Evolutionary conservation across 2,888 invertebrate genomes (phyloP).

Genomic region (Tetranychus truncatus): DNA sequence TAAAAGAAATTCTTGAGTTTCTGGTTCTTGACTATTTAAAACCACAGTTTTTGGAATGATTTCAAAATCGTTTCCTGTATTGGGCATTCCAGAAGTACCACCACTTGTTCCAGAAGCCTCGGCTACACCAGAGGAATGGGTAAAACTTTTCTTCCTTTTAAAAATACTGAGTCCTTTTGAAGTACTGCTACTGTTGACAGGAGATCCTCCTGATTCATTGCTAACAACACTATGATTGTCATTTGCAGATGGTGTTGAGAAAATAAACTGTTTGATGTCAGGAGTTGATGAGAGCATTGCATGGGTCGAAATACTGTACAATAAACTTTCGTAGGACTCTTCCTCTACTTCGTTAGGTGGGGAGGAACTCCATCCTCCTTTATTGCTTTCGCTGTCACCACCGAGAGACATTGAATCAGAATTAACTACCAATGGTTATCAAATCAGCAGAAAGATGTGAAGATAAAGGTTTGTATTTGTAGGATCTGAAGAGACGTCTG

Average conservation of each 20-base stretch:
- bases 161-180: neutral
- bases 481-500: too few species aligned
- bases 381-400: conserved; percentile 26
- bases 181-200: neutral
- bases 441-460: too few species aligned
- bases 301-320: conserved; percentile 39
- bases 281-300: conserved; percentile 23
- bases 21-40: conserved; percentile 26
- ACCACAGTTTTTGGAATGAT: conserved; percentile 27
- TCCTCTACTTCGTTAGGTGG: conserved; percentile 17
- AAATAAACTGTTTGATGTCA: conserved; percentile 16
- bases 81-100: neutral
- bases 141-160: neutral
- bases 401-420: conserved; percentile 6
- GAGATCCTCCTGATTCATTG: neutral
- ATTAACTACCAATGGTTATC: too few species aligned
- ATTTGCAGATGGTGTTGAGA: neutral
- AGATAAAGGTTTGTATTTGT: too few species aligned
- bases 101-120: neutral
- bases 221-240: neutral
- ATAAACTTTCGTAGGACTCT: conserved; percentile 39
- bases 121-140: neutral
- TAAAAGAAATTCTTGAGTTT: conserved; percentile 27
- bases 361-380: conserved; percentile 27
- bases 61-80: conserved; percentile 26